These are phyloP conservation scores for Candidula unifasciata DNA, from an alignment of 2,888 invertebrate genomes.

Conservation along the genomic window DNA sequence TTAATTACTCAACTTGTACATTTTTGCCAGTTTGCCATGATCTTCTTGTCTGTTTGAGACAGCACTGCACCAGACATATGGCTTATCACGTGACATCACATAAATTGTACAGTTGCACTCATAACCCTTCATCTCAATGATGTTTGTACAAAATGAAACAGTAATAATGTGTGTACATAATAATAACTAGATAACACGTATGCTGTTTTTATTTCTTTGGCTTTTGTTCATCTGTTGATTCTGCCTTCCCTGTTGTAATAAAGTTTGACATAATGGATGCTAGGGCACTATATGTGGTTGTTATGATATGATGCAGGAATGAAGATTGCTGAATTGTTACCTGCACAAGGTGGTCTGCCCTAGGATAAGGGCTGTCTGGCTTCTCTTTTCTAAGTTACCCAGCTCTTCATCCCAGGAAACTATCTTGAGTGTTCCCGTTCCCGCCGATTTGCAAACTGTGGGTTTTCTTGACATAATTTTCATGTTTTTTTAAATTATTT, in stretches of 20 bases:
- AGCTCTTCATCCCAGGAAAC: no score
- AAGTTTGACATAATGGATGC: slow-evolving; percentile 17
- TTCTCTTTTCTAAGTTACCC: no score
- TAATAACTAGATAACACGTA: neutral
- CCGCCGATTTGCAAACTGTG: no score
- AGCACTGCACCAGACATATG: neutral
- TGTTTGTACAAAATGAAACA: neutral
- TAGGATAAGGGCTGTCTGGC: neutral
- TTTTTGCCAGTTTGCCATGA: no score
- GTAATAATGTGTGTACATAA: neutral
- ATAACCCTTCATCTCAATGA: neutral
- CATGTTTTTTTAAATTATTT: no score
- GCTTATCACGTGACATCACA: slow-evolving; percentile 10
- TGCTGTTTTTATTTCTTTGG: neutral
- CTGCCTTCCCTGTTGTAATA: slow-evolving; percentile 1
- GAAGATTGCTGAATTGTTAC: no score
- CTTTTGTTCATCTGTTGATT: neutral
- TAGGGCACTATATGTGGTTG: neutral
- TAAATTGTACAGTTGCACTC: neutral
- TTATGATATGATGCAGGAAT: no score
- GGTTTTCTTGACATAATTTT: no score
- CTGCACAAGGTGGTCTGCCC: no score
- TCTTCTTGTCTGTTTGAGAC: no score
- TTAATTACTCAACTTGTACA: no score
- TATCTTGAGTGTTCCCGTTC: no score